Evolutionary conservation across 2,797 vertebrate genomes (phyloP), one percentile per base, ranked within the genome.

Genomic region (Melanotaenia trifasciata): DNA sequence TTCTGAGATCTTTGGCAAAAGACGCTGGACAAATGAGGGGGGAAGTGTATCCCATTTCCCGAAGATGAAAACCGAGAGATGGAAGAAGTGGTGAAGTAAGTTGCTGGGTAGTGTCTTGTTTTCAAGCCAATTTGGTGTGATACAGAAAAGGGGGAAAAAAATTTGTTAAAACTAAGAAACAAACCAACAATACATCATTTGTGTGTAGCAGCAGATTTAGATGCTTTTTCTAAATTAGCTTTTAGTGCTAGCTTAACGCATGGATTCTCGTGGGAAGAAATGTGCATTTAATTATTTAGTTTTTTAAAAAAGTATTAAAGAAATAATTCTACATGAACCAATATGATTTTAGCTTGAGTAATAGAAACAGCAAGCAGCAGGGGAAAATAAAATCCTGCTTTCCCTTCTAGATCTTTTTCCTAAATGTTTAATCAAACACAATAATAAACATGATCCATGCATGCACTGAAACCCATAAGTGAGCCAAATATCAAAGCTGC

Each of bases 1-100:
- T 81, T 83, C 67, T 77, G 76, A 88, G 63, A 86, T 86, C 67
- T 85, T 84, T 80, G 70, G 68, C 80, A 80, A 81, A 81, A 79
- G 35, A 80, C 67, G 45, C 69, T 57, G 84, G 80, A 83, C 81
- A 87, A 90, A 90, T 60, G 72, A 92, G 30, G 82, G 78, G 28
- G 67, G 79, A 85, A 79, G 80, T 87, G 83, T 76, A 88, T 88
- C 75, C 68, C 58, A 58, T 89, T 84, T 81, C 72, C 79, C 38
- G 32, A 70, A 78, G 79, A 82, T 70, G 64, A 69, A 78, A 74
- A 73, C 53, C 58, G 12, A 51, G 24, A 70, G 65, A 57, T 33
- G 63, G 56, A 71, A 76, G 74, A 65, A 35, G 66, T 14, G 4
- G 58, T 78, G 67, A 63, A 74, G 60, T 22, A 26, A 56, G 53